A percentile compares a stretch with the other conserved stretches of the same genome.
These are phyloP conservation scores for Clarias laeviceps DNA, from an alignment of 2,797 vertebrate species.

Conservation along the genomic window DNA sequence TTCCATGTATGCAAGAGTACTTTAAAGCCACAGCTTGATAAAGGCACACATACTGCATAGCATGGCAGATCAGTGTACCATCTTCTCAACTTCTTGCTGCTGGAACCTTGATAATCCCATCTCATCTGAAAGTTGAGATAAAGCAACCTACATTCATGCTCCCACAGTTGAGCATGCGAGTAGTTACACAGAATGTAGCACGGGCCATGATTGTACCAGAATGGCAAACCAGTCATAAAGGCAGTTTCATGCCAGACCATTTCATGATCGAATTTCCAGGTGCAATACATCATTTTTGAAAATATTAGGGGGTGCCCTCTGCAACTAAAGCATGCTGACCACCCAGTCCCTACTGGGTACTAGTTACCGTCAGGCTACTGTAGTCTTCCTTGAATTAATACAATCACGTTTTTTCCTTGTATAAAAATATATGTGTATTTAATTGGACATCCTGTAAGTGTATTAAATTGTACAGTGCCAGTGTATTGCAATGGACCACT, in stretches of 20 bases:
- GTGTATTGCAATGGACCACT: background rate
- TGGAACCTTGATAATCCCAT: background rate
- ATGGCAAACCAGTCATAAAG: no score
- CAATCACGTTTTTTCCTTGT: background rate
- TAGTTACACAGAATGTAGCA: no score
- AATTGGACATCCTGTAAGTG: background rate
- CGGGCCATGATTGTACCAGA: no score
- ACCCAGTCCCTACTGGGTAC: background rate
- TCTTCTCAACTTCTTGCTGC: background rate
- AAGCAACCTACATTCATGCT: no score
- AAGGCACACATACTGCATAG: background rate
- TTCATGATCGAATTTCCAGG: no score
- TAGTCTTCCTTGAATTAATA: background rate
- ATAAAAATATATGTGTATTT: background rate
- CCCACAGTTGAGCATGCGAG: no score
- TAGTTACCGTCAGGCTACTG: background rate
- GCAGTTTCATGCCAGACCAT: no score
- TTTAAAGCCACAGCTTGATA: background rate
- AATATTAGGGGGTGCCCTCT: background rate
- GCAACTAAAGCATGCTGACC: background rate
- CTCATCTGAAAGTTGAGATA: background rate
- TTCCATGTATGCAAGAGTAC: background rate
- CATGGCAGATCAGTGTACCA: background rate
- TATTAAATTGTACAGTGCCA: background rate
- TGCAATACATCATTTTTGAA: background rate